Conservation (phyloP, 2,113 vertebrate genomes). For the Clupea harengus region DNA sequence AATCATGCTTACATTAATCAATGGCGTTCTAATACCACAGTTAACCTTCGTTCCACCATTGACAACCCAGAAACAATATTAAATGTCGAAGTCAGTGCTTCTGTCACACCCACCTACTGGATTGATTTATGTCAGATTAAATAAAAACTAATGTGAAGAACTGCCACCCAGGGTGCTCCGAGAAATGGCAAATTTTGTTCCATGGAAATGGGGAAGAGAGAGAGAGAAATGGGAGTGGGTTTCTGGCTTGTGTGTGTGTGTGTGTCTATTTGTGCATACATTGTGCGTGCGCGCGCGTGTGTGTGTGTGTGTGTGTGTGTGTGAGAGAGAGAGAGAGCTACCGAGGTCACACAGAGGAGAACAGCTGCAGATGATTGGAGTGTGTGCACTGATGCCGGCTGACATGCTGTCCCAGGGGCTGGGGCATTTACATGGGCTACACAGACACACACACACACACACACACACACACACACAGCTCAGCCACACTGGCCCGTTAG, state of each 20-base stretch:
- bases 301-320: background rate
- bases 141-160: background rate
- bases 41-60: background rate
- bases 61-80: background rate
- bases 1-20: background rate
- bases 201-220: too few species aligned
- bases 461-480: background rate
- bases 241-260: background rate
- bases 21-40: background rate
- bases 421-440: background rate
- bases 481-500: background rate
- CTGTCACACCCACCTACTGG: background rate
- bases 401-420: conserved; percentile 9
- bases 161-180: too few species aligned
- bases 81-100: background rate
- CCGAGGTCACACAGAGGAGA: background rate
- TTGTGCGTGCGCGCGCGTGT: background rate
- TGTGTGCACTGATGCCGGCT: background rate
- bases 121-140: background rate
- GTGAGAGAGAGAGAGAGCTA: background rate
- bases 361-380: conserved; percentile 1
- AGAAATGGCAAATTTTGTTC: too few species aligned
- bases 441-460: background rate
- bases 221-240: too few species aligned
- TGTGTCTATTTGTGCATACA: background rate